phyloP scores from a whole-genome alignment of 2,113 vertebrate genomes.

The Myrmecophaga tridactyla region DNA sequence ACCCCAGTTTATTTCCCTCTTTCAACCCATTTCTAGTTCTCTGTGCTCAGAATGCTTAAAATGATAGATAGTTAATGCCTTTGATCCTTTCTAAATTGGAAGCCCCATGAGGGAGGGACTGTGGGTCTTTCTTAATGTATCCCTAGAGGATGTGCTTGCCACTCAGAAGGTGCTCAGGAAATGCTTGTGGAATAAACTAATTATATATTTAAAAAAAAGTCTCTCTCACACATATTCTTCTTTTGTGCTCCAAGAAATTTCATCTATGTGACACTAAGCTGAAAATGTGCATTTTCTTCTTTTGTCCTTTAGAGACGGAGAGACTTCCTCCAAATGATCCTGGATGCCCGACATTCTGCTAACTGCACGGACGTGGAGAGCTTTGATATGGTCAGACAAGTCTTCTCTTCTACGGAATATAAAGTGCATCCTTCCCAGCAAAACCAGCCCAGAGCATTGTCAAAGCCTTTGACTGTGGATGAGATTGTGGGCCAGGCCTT shows the following conservation, averaged over 20 bases:
- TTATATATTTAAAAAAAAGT: no score
- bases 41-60: background rate
- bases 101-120: background rate
- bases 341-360: slow-evolving; percentile 83
- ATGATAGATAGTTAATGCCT: background rate
- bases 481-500: slow-evolving; percentile 94
- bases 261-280: no score
- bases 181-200: background rate
- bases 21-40: background rate
- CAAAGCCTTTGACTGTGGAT: slow-evolving; percentile 87
- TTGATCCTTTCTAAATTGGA: background rate
- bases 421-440: background rate
- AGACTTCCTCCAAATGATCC: slow-evolving; percentile 95
- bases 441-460: background rate
- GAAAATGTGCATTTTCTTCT: background rate
- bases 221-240: fast-evolving
- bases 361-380: slow-evolving; percentile 72
- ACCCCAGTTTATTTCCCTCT: background rate
- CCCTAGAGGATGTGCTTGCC: background rate
- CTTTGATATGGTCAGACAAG: slow-evolving; percentile 79
- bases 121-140: background rate
- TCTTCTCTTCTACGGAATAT: slow-evolving; percentile 26
- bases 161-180: background rate
- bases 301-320: slow-evolving; percentile 85
- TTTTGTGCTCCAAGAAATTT: background rate